Evolutionary conservation across 1,140 invertebrate genomes (phyloP), one percentile per base, ranked within the genome.

Genomic region (Copidosoma floridanum): DNA sequence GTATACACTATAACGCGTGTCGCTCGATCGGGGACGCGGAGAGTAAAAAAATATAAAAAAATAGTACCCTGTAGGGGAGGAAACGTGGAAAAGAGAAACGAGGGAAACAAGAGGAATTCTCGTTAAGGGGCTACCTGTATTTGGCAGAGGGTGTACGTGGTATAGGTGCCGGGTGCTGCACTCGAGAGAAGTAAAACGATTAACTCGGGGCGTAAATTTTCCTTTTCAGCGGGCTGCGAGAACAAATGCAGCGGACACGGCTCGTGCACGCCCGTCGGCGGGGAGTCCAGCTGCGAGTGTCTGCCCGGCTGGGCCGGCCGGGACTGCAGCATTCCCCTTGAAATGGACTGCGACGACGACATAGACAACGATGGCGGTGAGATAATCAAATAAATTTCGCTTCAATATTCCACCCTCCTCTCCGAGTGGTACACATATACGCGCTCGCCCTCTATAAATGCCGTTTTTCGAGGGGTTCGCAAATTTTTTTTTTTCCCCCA

Each of bases 361-460:
- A 84, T 91, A 59, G 97, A 99, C 77, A 98, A 99, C 80, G 97
- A 99, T 81, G 86, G 92, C 81, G 96, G 96, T 98, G 84, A 73
- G 65, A 60, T 47, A 23, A 60, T 60, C 29, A 38, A 53, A 60
- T 54, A 29, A 53, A 53, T 53, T 52, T 27, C 27, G 35, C 26
- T 52, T 46, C 47, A 14, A 58, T 51, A 23, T 23, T 26, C n/a
- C 12, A 20, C 23, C 18, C 24, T 40, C 27, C 14, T 40, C n/a
- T n/a, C n/a, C n/a, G n/a, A n/a, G n/a, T n/a, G n/a, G n/a, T n/a
- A n/a, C n/a, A n/a, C n/a, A n/a, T n/a, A n/a, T n/a, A n/a, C n/a
- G n/a, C n/a, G n/a, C n/a, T n/a, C n/a, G n/a, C n/a, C n/a, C n/a
- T n/a, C n/a, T n/a, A n/a, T n/a, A n/a, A n/a, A n/a, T n/a, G n/a